Conservation (phyloP, 2,113 vertebrate species). For the Vidua macroura region DNA sequence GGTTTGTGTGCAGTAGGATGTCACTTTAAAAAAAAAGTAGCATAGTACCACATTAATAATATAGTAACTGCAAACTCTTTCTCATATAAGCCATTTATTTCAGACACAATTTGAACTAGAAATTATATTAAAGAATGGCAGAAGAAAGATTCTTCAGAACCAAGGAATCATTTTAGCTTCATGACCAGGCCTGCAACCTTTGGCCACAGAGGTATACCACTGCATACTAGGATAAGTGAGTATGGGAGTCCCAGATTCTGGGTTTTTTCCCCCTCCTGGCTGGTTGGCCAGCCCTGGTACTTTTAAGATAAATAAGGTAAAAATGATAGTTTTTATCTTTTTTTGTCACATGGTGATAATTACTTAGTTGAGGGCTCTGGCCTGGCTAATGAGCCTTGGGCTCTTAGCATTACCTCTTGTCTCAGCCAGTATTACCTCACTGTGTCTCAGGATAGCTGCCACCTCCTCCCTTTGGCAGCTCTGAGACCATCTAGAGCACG, state of each 20-base stretch:
- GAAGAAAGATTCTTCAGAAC: not conserved
- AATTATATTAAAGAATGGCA: not conserved
- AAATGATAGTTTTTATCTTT: not conserved
- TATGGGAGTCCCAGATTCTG: not conserved
- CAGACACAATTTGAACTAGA: not conserved
- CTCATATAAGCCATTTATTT: not conserved
- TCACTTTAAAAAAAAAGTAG: not conserved
- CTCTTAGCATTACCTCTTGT: not conserved
- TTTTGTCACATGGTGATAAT: not conserved
- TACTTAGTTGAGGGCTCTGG: not conserved
- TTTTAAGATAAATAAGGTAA: not conserved
- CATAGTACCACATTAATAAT: not conserved
- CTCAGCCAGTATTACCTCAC: not conserved
- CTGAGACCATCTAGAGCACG: not conserved
- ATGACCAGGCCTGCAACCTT: not conserved
- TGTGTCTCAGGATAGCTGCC: not conserved
- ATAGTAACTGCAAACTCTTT: not conserved
- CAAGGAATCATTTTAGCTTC: not conserved
- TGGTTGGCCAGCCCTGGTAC: not conserved
- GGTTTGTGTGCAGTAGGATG: not conserved
- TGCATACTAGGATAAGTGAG: no score
- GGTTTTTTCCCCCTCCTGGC: rapidly evolving
- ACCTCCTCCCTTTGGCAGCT: not conserved
- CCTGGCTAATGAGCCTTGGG: not conserved
- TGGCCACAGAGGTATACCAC: not conserved